Conservation (phyloP, 2,888 invertebrate genomes). For the Alsophila aescularia region DNA sequence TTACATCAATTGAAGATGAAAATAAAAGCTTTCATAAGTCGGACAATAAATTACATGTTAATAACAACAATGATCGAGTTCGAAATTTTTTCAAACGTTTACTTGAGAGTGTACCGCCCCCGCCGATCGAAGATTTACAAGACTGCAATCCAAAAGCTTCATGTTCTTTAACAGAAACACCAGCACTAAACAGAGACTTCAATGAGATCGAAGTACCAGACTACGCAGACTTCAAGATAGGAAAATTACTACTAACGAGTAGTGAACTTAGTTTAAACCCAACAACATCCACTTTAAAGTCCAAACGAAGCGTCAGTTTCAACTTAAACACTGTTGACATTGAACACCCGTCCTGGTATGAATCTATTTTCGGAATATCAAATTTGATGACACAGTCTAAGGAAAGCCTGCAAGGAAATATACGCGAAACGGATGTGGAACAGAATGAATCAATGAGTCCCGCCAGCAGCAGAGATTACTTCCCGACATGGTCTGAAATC, state of each 20-base stretch:
- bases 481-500: conserved; percentile 68
- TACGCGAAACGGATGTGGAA: conserved; percentile 22
- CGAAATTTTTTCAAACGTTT: conserved; percentile 64
- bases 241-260: conserved; percentile 49
- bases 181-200: conserved; percentile 45
- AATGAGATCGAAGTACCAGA: conserved; percentile 62
- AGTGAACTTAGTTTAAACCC: conserved; percentile 44
- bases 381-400: conserved; percentile 43
- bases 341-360: conserved; percentile 62
- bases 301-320: conserved; percentile 57
- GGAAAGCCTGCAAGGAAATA: conserved; percentile 17
- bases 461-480: conserved; percentile 41
- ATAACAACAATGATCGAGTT: conserved; percentile 57
- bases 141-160: conserved; percentile 18
- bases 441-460: conserved; percentile 29
- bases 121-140: conserved; percentile 57
- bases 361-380: conserved; percentile 71
- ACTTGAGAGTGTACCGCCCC: conserved; percentile 67
- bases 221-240: conserved; percentile 65
- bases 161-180: conserved; percentile 37
- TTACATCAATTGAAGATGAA: conserved; percentile 48
- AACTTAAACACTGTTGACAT: conserved; percentile 50
- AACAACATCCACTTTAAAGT: conserved; percentile 64
- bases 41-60: conserved; percentile 20
- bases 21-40: conserved; percentile 19